These are phyloP conservation scores for Catostomus latipinnis DNA, from an alignment of 2,797 vertebrate species.

Conservation along the genomic window DNA sequence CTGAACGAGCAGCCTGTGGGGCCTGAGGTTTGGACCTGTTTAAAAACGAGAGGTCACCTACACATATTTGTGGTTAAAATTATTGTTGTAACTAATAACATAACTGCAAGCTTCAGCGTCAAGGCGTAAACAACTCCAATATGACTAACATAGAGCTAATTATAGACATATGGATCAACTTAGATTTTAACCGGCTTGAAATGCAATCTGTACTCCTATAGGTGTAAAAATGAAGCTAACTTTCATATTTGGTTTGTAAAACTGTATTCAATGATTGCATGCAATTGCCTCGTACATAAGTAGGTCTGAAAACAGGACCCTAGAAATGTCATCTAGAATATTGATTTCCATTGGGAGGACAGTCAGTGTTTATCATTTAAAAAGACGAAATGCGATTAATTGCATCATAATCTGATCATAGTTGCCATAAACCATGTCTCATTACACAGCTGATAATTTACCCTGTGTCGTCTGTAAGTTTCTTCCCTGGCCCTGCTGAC, in stretches of 20 bases:
- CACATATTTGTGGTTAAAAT: neutral
- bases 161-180: neutral
- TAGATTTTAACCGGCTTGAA: neutral
- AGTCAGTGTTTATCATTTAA: too few relatives aligned
- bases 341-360: too few relatives aligned
- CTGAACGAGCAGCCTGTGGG: slow-evolving; percentile 56
- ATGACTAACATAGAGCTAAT: slow-evolving; percentile 10
- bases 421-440: neutral
- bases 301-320: too few relatives aligned
- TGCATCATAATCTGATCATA: neutral
- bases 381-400: neutral
- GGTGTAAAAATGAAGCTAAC: too few relatives aligned
- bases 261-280: too few relatives aligned
- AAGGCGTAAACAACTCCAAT: neutral
- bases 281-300: too few relatives aligned
- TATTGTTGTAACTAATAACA: slow-evolving; percentile 27
- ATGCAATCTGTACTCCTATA: neutral
- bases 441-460: slow-evolving; percentile 49
- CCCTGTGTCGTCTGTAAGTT: slow-evolving; percentile 84
- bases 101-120: neutral
- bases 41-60: neutral
- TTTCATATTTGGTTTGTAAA: too few relatives aligned
- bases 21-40: slow-evolving; percentile 65
- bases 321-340: too few relatives aligned
- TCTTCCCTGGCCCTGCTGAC: slow-evolving; percentile 89